These are phyloP conservation scores for Apodemia hepburni DNA, from an alignment of 2,888 invertebrate species.

Conservation along the genomic window DNA sequence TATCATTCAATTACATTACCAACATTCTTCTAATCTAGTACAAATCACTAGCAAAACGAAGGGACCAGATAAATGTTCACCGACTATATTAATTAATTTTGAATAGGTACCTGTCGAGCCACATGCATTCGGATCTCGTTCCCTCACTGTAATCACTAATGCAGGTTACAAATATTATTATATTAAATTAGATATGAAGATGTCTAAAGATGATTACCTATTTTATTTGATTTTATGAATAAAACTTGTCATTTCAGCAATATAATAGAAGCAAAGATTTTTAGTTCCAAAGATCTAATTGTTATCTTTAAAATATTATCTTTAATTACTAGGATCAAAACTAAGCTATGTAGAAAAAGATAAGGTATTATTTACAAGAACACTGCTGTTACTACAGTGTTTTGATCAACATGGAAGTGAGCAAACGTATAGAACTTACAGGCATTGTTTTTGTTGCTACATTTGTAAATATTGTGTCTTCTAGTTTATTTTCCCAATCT, in stretches of 20 bases:
- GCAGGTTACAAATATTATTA: too few relatives aligned
- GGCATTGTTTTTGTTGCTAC: constrained; percentile 17
- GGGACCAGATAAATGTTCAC: too few relatives aligned
- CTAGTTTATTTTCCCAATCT: constrained; percentile 17
- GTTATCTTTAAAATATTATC: constrained; percentile 8
- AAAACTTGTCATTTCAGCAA: neutral
- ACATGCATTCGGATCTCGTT: too few relatives aligned
- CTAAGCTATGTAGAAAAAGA: neutral
- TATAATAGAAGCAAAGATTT: neutral
- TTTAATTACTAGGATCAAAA: constrained; percentile 9
- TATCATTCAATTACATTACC: too few relatives aligned
- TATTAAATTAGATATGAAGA: too few relatives aligned
- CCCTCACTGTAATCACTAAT: too few relatives aligned
- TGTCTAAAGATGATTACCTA: too few relatives aligned
- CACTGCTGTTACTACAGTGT: constrained; percentile 5
- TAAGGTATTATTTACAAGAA: constrained; percentile 2
- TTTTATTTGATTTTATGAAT: too few relatives aligned
- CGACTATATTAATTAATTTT: too few relatives aligned
- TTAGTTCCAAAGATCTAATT: neutral
- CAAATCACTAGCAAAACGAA: too few relatives aligned
- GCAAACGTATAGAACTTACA: constrained; percentile 7
- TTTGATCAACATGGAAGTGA: constrained; percentile 7
- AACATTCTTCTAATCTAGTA: too few relatives aligned
- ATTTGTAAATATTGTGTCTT: neutral
- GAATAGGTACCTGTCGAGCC: too few relatives aligned